Conservation (phyloP, 2,113 vertebrate species). For the Entelurus aequoreus region DNA sequence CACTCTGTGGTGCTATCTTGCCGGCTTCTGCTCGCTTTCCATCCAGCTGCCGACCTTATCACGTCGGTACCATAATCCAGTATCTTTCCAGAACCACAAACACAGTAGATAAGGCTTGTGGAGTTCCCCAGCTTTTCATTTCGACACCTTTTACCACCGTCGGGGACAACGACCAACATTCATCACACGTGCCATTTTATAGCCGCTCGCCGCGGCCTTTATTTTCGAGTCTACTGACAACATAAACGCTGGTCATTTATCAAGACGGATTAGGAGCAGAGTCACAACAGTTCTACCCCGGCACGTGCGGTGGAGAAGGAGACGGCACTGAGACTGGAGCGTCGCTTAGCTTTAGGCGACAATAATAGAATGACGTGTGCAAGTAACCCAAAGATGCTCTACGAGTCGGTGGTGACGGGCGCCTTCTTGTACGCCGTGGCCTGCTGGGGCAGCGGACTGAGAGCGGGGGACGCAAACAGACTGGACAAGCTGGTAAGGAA, state of each 20-base stretch:
- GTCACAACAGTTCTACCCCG: conserved; percentile 36
- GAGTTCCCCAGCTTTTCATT: conserved; percentile 33
- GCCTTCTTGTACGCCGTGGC: too few species aligned
- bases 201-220: conserved; percentile 31
- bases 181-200: conserved; percentile 36
- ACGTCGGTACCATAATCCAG: conserved; percentile 26
- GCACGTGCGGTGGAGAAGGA: not conserved
- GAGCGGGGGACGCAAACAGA: too few species aligned
- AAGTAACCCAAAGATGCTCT: too few species aligned
- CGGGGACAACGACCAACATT: conserved; percentile 41
- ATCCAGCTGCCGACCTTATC: conserved; percentile 22
- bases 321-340: too few species aligned
- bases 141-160: conserved; percentile 30
- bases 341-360: too few species aligned
- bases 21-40: conserved; percentile 18
- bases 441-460: too few species aligned
- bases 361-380: too few species aligned
- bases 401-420: too few species aligned
- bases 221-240: conserved; percentile 49
- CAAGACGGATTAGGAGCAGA: conserved; percentile 63
- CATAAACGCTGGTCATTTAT: conserved; percentile 60
- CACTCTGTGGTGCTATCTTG: conserved; percentile 25
- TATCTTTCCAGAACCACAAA: conserved; percentile 34
- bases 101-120: conserved; percentile 23
- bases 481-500: too few species aligned